phyloP scores from a whole-genome alignment of 1,140 invertebrate species.

The Drosophila equinoxialis region DNA sequence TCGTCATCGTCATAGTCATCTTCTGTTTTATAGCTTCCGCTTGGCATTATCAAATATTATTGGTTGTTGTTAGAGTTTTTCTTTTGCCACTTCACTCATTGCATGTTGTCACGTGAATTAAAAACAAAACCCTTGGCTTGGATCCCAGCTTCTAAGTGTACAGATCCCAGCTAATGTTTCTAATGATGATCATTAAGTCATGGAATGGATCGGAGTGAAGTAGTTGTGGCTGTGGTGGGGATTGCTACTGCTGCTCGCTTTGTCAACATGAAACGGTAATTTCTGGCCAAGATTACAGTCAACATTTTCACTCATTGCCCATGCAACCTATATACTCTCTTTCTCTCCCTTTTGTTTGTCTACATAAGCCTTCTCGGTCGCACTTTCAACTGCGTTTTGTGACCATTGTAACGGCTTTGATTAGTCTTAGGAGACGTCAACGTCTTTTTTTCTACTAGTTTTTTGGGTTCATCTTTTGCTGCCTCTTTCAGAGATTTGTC shows the following conservation, averaged over 20 bases:
- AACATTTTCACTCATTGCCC: slow-evolving; percentile 63
- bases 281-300: slow-evolving; percentile 64
- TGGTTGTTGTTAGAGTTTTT: slow-evolving; percentile 40
- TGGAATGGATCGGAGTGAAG: slow-evolving; percentile 2
- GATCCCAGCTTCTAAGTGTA: neutral
- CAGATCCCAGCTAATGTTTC: slow-evolving; percentile 27
- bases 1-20: slow-evolving; percentile 41
- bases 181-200: slow-evolving; percentile 76
- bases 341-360: slow-evolving; percentile 5
- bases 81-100: slow-evolving; percentile 37
- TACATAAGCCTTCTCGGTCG: slow-evolving; percentile 1
- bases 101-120: slow-evolving; percentile 73
- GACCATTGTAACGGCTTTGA: slow-evolving; percentile 74
- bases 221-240: neutral
- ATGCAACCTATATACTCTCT: slow-evolving; percentile 72
- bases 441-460: slow-evolving; percentile 43
- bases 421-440: slow-evolving; percentile 53
- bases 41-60: slow-evolving; percentile 81
- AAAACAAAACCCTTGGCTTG: slow-evolving; percentile 63
- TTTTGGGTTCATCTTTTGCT: slow-evolving; percentile 48
- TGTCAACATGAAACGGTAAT: slow-evolving; percentile 71
- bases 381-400: slow-evolving; percentile 59
- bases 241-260: slow-evolving; percentile 22
- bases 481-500: neutral
- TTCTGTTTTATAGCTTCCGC: slow-evolving; percentile 72